Base-by-base conservation (phyloP, 2,797 vertebrate species). In the Pachyuromys duprasi region DNA sequence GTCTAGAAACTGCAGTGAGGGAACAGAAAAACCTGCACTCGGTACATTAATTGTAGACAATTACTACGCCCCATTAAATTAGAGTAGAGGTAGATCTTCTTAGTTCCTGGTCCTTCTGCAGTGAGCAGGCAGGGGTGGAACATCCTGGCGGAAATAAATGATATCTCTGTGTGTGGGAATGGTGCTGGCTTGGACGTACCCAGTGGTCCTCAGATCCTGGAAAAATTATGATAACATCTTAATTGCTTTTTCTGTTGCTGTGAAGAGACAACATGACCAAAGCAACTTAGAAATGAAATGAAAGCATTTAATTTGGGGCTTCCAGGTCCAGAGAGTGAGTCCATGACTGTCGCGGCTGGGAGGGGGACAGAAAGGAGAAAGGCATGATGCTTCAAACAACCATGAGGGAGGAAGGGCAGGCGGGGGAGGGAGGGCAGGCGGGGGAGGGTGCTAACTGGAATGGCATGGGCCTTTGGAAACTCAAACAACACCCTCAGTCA, bases 1-100 rank as follows among this genome's bases (percentile, higher is more conserved):
- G 62, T 89, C 94, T 95, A 81, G 87, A 97, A 96, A 90, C 45
- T 69, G 36, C 57, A 86, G 86, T 28, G n/a, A 83, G 18, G 55
- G 87, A 26, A 57, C 31, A 90, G 95, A 96, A 75, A 55, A 96
- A 82, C 3, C 49, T 96, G 88, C 74, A 22, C 88, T 83, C 70
- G 83, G 79, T 90, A 57, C 76, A 90, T 88, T 95, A 95, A 94
- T 95, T 93, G 95, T 45, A 94, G 91, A 78, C 62, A 76, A 53
- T 86, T 24, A 13, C 57, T n/a, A 87, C 74, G 83, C 24, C 81
- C 76, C 13, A 42, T 36, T 94, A 86, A 88, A 67, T 86, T 86
- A 82, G 87, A 57, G 60, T 78, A 26, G 42, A 92, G 83, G 83
- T 49, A 24, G 1, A 12, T 22, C 36, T 96, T 49, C 39, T 89